Base-by-base conservation (phyloP, 2,113 vertebrate genomes). In the Xiphorhynchus elegans region DNA sequence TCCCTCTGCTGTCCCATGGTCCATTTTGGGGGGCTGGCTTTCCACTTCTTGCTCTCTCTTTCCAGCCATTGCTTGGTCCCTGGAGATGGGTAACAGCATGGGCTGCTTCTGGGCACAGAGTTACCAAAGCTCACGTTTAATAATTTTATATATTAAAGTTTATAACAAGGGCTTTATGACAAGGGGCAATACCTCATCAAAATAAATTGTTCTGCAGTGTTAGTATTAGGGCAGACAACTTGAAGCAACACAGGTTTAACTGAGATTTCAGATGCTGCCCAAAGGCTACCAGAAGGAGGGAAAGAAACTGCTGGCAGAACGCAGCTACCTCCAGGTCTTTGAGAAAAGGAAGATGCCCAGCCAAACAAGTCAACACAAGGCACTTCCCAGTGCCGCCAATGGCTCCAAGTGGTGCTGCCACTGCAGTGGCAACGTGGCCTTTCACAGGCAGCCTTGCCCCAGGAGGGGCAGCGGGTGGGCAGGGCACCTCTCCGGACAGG, bases 341-440 rank as follows among this genome's bases (percentile, higher is more conserved):
- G 58, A 46, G 52, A 40, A 82, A 86, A 35, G 11, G 67, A 85
- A 70, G 67, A 60, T 68, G 35, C 55, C 13, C 60, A 66, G 68
- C 16, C 0, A 0, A 74, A 76, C 1, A n/a, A 29, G 19, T 26
- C 62, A 59, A 78, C 17, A 67, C 29, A 84, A 72, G 11, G 37
- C 17, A 39, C 31, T 60, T 28, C 56, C 1, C 18, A 67, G 69
- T 6, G 35, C 59, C 56, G 53, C 70, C 82, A 13, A 4, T 23
- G 58, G 59, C 74, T 60, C 35, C 11, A 7, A 49, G 33, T 1
- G 1, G 49, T 40, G 60, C 47, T 52, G 53, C 26, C 3, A 1
- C 37, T 13, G 13, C 2, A 13, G 49, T 17, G 74, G 56, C 92
- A 81, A 47, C 4, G 2, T 0, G 26, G 67, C 0, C 3, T 35